phyloP scores from a whole-genome alignment of 2,113 vertebrate genomes.

The Zeus faber region DNA sequence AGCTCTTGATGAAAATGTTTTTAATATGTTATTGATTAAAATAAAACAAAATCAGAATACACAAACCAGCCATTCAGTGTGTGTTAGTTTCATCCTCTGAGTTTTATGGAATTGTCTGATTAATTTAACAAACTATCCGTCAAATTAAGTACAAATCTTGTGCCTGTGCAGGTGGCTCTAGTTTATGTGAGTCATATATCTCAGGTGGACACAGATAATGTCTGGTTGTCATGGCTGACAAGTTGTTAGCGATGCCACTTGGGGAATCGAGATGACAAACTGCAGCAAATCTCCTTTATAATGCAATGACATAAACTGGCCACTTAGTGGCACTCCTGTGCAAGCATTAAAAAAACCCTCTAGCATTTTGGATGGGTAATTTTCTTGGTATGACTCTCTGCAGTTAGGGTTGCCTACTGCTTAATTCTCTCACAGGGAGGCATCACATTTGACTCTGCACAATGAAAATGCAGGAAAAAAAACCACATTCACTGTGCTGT shows the following conservation, averaged over 20 bases:
- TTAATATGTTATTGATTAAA: no score
- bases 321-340: conserved; percentile 53
- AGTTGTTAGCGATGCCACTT: conserved; percentile 36
- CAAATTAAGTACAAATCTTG: neutral
- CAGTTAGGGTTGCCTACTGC: neutral
- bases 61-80: neutral
- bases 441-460: conserved; percentile 5
- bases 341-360: conserved; percentile 17
- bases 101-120: no score
- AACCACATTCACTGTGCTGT: neutral
- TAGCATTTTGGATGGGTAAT: conserved; percentile 4
- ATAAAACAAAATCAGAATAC: neutral
- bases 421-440: neutral
- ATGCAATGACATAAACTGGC: conserved; percentile 23
- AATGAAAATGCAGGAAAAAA: neutral
- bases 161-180: conserved; percentile 5
- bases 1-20: neutral
- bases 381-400: conserved; percentile 3
- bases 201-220: conserved; percentile 49
- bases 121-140: conserved; percentile 12
- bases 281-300: conserved; percentile 5
- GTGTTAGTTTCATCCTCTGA: no score
- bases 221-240: conserved; percentile 50
- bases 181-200: conserved; percentile 14
- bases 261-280: conserved; percentile 29